Evolutionary conservation across 2,113 vertebrate genomes (phyloP).

Genomic region (Silurus glanis): DNA sequence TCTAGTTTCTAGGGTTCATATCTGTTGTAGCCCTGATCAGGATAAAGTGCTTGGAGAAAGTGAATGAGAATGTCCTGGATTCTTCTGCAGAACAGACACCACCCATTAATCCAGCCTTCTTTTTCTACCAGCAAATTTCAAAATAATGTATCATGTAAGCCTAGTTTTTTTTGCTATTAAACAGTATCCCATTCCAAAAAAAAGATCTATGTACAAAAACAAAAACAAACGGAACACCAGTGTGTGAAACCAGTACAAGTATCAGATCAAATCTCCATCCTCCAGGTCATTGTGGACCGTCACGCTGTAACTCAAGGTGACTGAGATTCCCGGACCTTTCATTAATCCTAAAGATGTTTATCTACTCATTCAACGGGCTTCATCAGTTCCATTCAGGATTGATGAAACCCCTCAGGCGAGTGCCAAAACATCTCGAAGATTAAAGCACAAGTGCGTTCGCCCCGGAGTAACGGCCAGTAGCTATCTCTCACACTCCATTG

Average conservation of each 20-base stretch:
- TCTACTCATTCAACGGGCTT: constrained; percentile 1
- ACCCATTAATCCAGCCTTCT: neutral
- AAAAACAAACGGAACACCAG: neutral
- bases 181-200: neutral
- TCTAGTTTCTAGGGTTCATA: neutral
- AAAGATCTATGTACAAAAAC: neutral
- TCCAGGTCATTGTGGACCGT: neutral
- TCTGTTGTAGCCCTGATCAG: neutral
- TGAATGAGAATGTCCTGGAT: neutral
- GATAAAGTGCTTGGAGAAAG: neutral
- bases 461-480: neutral
- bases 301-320: constrained; percentile 19
- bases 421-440: constrained; percentile 24
- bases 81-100: neutral
- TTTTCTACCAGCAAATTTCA: neutral
- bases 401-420: constrained; percentile 10
- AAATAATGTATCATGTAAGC: neutral
- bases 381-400: constrained; percentile 13
- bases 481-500: neutral
- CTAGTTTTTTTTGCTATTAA: neutral
- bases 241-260: neutral
- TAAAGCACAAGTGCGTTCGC: constrained; percentile 1
- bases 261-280: neutral
- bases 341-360: constrained; percentile 30
- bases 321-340: constrained; percentile 1